Evolutionary conservation across 2,113 vertebrate genomes (phyloP).

Genomic region (Grantiella picta): DNA sequence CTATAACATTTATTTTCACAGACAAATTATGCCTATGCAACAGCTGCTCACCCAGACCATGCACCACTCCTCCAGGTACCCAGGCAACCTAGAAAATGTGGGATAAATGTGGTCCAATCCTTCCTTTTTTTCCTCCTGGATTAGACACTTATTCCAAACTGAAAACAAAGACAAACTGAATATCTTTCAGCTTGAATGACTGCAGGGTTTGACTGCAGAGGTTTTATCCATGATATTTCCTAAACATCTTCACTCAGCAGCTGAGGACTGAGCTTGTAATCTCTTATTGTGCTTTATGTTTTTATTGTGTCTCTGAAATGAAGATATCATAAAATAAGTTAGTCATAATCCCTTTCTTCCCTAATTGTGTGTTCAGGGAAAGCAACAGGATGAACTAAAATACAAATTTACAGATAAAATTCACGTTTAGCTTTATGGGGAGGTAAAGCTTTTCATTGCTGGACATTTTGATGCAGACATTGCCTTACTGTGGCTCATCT

Average conservation of each 20-base stretch:
- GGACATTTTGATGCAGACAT: background rate
- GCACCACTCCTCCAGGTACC: background rate
- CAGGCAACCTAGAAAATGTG: background rate
- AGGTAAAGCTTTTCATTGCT: background rate
- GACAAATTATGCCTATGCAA: background rate
- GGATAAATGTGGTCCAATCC: background rate
- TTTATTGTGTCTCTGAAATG: background rate
- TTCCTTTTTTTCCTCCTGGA: background rate
- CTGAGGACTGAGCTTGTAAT: background rate
- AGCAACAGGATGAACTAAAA: background rate
- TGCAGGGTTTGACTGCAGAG: background rate
- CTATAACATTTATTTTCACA: background rate
- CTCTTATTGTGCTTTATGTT: background rate
- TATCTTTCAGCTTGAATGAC: background rate
- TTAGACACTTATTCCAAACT: background rate
- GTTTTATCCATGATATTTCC: background rate
- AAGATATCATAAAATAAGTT: background rate
- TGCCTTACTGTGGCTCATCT: background rate
- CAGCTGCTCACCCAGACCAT: background rate
- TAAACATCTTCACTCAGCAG: background rate
- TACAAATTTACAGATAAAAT: background rate
- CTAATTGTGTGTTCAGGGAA: background rate
- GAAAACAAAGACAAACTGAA: background rate
- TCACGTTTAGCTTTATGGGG: background rate
- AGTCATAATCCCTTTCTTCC: background rate